Evolutionary conservation across 1,140 invertebrate species (phyloP).

Genomic region (Phenacoccus solenopsis): DNA sequence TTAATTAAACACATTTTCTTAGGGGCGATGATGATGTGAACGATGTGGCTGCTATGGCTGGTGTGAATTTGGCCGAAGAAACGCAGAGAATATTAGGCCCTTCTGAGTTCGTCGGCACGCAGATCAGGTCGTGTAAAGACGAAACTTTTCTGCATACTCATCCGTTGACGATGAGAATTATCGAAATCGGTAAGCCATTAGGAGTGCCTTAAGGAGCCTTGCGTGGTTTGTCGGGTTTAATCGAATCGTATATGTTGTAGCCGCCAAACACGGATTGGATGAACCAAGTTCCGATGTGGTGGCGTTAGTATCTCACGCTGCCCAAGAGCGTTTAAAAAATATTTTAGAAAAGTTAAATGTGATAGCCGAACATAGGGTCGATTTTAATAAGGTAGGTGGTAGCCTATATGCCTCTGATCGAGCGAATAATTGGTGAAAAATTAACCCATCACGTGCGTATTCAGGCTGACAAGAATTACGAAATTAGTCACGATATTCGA

Average conservation of each 20-base stretch:
- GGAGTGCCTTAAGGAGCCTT: neutral
- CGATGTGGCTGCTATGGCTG: slow-evolving; percentile 97
- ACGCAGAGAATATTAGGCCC: slow-evolving; percentile 87
- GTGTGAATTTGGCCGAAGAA: slow-evolving; percentile 95
- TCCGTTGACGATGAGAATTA: slow-evolving; percentile 63
- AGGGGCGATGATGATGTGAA: slow-evolving; percentile 91
- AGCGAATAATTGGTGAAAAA: too few relatives aligned
- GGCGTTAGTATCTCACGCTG: slow-evolving; percentile 84
- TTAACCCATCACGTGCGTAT: neutral
- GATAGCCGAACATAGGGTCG: slow-evolving; percentile 87
- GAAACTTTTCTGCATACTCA: slow-evolving; percentile 74
- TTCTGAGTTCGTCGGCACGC: slow-evolving; percentile 88
- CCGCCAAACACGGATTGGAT: slow-evolving; percentile 66
- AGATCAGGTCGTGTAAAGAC: slow-evolving; percentile 91
- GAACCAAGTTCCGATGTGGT: slow-evolving; percentile 81
- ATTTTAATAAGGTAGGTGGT: slow-evolving; percentile 62
- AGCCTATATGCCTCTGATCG: too few relatives aligned
- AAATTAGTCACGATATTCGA: slow-evolving; percentile 77
- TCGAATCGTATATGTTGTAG: slow-evolving; percentile 32
- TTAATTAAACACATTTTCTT: slow-evolving; percentile 22
- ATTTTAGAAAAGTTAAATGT: slow-evolving; percentile 84
- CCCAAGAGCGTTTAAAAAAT: slow-evolving; percentile 83
- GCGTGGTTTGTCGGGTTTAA: neutral
- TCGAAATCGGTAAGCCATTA: slow-evolving; percentile 47
- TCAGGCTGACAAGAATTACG: slow-evolving; percentile 73